Evolutionary conservation across 64 coral and sea anemone species (phyloP).

Genomic region (Porites australiensis): DNA sequence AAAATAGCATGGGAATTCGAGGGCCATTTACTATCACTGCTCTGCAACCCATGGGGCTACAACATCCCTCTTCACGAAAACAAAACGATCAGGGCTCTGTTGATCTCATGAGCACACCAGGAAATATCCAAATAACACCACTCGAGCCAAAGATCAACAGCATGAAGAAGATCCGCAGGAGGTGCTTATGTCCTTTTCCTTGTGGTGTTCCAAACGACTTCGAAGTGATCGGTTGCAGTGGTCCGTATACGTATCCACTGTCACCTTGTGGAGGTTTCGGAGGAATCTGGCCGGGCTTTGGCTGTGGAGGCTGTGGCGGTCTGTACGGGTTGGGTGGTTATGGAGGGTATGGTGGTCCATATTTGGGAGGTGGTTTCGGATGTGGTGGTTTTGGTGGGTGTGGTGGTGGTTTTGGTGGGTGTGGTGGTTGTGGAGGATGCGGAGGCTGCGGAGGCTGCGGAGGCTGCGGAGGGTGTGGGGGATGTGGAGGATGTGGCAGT

Average conservation of each 20-base stretch:
- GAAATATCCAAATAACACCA: conserved; percentile 45
- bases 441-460: background rate
- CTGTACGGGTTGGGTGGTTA: conserved; percentile 6
- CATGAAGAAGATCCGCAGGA: conserved; percentile 31
- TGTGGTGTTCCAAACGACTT: conserved; percentile 2
- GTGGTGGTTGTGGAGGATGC: background rate
- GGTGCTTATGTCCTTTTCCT: conserved; percentile 38
- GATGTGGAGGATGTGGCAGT: background rate
- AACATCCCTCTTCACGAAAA: background rate
- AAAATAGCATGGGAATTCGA: conserved; percentile 29
- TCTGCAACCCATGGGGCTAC: background rate
- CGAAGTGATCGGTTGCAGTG: conserved; percentile 41
- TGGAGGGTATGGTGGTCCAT: background rate
- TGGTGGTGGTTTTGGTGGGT: background rate
- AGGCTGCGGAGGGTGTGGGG: conserved; percentile 8
- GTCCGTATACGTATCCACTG: conserved; percentile 25
- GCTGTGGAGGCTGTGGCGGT: background rate
- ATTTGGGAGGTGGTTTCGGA: background rate
- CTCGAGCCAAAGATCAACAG: background rate
- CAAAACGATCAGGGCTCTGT: background rate
- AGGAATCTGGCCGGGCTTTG: conserved; percentile 5
- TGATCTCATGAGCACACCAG: background rate
- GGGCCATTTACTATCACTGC: conserved; percentile 33
- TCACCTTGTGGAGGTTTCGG: conserved; percentile 7
- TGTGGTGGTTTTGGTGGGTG: background rate